Base-by-base conservation (phyloP, 2,797 vertebrate genomes). In the Malurus splendens region DNA sequence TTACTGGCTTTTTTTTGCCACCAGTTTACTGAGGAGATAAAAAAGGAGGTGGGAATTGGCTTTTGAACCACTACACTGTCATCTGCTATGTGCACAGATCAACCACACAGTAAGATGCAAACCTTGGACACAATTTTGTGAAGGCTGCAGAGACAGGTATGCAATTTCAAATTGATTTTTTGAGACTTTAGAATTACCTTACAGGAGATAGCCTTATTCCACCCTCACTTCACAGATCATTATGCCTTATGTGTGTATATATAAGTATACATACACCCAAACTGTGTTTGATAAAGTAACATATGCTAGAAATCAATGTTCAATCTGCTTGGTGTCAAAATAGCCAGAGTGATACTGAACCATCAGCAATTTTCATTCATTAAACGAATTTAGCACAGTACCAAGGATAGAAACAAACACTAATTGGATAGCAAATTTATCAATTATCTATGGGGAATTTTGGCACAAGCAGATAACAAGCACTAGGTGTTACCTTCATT, bases 351-450 rank as follows among this genome's bases (percentile, higher is more conserved):
- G 50, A 57, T 85, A 64, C 14, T 60, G 68, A 84, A 41, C 56
- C 33, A 52, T 74, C 57, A 66, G 54, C 20, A 85, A 64, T 72
- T 93, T 92, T 89, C 44, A 67, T 88, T 86, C 56, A 72, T 86
- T 87, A 68, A 50, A 60, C 45, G 68, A 68, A 71, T 84, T 90
- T 88, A 88, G 42, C 27, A 38, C 62, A 24, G 24, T 44, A 70
- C 28, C 44, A 41, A 80, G 64, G 54, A 73, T 28, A 55, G 52
- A 75, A 88, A 74, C 33, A 82, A 65, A 10, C 38, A 54, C 28
- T 80, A 73, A 81, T 36, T 86, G 78, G 36, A 24, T 17, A 67
- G 22, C 24, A 87, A 90, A 64, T 51, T 77, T 36, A 36, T 82
- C 23, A 91, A 76, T 32, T 64, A 36, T 64, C 57, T 86, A 0